Evolutionary conservation across 2,888 invertebrate genomes (phyloP), one percentile per base, ranked within the genome.

Genomic region (Choristoneura rosaceana): DNA sequence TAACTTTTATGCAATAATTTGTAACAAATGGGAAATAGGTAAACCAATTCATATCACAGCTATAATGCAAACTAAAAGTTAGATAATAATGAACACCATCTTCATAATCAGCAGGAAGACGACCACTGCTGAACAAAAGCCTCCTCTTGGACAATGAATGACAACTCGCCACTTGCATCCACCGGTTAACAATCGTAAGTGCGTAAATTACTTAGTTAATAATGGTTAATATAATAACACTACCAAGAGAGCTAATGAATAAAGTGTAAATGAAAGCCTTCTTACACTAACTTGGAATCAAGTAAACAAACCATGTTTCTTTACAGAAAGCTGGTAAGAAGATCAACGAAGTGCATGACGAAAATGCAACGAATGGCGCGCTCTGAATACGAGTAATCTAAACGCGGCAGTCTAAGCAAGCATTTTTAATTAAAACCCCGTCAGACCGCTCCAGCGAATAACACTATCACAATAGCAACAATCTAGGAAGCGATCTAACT

Each of bases 401-500:
- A 65, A 34, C 66, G 52, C 25, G 25, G 65, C 55, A 41, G 78
- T 81, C 79, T 86, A 85, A 84, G 86, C 89, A 88, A 91, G 85
- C 87, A 88, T 90, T 92, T 93, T 93, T 93, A 93, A 93, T 93
- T 93, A 92, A 92, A 91, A 84, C 83, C 86, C 92, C 90, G 88
- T 88, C 87, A 85, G 85, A 90, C 84, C 84, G 83, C 86, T 84
- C 85, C 80, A 84, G 85, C 89, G 90, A 91, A 92, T 92, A 91
- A 88, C 82, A 82, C 81, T 87, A 90, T 89, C 88, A 93, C 93
- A 93, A 93, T 92, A 92, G 91, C 88, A 91, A 90, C 93, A 93
- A 94, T 93, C 92, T 92, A 92, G 90, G 87, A 91, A 91, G 87
- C 91, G 91, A 93, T 93, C 93, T 92, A 93, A 93, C 91, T 92